Evolutionary conservation across 2,113 vertebrate genomes (phyloP), one percentile per base, ranked within the genome.

Genomic region (Albula goreensis): DNA sequence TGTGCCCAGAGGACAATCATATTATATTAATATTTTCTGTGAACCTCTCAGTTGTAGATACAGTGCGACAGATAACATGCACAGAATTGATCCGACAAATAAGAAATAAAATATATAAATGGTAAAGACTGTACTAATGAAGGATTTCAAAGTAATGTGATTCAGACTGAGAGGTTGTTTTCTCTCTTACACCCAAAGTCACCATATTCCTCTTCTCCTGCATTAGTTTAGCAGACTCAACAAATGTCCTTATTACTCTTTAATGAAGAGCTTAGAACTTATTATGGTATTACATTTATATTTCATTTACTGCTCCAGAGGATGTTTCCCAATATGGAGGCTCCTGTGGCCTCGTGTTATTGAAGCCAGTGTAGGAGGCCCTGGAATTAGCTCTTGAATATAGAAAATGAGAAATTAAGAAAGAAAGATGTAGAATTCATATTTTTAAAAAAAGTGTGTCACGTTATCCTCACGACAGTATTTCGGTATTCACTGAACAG

Each of bases 231-330:
- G 53, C 56, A 80, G 48, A 50, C 53, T 22, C 60, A 66, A 17
- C 60, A 41, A 41, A 41, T 41, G 31, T 41, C 78, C 22, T 51
- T 85, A 80, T 80, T 81, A 48, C 25, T n/a, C 52, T 79, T 85
- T 78, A 81, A 80, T 51, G 85, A 85, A 53, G 80, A 80, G 85
- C 85, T 66, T 78, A 15, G 25, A 81, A 52, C 74, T 82, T 57
- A 66, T 53, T 77, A 52, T 82, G 50, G 49, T 81, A 53, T 86
- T 82, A 74, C n/a, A 82, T 82, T 86, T 82, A 56, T 86, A 77
- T 82, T 86, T 86, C 51, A 81, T 82, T 86, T 74, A 51, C 31
- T 82, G 22, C 81, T 77, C 80, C 50, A 78, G 2, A 12, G 63
- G 80, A 25, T 82, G 2, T 10, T 22, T 12, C 79, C 12, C 41